Base-by-base conservation (phyloP, 1,140 invertebrate species). In the Orchesella cincta region DNA sequence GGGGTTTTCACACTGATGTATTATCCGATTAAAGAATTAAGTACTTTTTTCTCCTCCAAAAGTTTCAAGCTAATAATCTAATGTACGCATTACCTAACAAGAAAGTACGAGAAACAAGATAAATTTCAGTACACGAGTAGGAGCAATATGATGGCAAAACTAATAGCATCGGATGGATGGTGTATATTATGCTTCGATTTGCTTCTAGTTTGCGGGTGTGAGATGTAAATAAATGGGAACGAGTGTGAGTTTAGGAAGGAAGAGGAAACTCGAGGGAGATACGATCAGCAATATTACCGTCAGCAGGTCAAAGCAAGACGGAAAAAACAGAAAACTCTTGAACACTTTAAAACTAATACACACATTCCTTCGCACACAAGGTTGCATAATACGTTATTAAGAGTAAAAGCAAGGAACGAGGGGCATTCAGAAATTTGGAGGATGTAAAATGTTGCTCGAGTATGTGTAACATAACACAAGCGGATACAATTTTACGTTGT, bases 1-100 rank as follows among this genome's bases (percentile, higher is more conserved):
- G n/a, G n/a, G n/a, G n/a, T n/a, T 67, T 67, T 33, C 33, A 26
- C 8, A 29, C 62, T 18, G 62, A 67, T 67, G 26, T 67, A 67
- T 67, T 67, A 67, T 67, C 62, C 28, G 62, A 67, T 67, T 67
- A 67, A 67, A 67, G 62, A 67, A 67, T 67, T 67, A 67, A 33
- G 62, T 29, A 67, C 28, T 67, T 67, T 67, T 31, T 31, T 31
- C 23, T 67, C 26, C 31, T 33, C 31, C 2, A 18, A 18, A 18
- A 31, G 8, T 67, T 31, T 12, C 8, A 57, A 57, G 54, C 26
- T 5, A 57, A 57, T 57, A 57, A 57, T 57, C 54, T 57, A 57
- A 57, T 57, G 54, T 57, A 20, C 39, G 54, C 12, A 23, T 5
- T 57, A 23, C n/a, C 12, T 23, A 57, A 5, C 12, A 23, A 18